Conservation (phyloP, 2,797 vertebrate species). For the Onychomys leucogaster region DNA sequence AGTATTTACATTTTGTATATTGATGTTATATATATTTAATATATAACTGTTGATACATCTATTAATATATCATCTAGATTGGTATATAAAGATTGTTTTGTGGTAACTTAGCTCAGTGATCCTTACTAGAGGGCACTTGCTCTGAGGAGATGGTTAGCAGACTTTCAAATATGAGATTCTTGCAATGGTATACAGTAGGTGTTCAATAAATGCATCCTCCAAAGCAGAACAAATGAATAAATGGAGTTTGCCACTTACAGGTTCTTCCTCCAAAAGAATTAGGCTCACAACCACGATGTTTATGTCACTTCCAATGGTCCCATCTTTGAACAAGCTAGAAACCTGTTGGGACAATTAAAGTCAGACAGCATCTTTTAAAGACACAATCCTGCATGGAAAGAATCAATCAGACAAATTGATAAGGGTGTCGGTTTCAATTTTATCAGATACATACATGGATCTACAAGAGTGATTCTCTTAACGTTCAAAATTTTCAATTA, state of each 20-base stretch:
- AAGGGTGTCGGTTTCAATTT: neutral
- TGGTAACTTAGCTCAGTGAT: neutral
- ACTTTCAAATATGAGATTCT: neutral
- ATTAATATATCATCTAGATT: neutral
- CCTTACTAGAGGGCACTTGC: neutral
- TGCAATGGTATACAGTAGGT: neutral
- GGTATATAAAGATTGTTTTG: neutral
- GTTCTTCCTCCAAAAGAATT: slow-evolving; percentile 96
- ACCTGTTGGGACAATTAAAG: slow-evolving; percentile 88
- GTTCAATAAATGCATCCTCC: neutral
- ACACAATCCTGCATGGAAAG: too few relatives aligned
- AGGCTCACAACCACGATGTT: slow-evolving; percentile 97
- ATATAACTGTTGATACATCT: neutral
- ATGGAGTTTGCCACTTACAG: slow-evolving; percentile 89
- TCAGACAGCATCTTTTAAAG: neutral
- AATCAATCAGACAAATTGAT: neutral
- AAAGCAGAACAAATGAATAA: neutral
- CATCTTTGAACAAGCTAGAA: slow-evolving; percentile 98
- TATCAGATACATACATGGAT: neutral
- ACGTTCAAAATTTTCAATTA: neutral
- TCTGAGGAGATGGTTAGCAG: neutral
- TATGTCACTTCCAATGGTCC: slow-evolving; percentile 97
- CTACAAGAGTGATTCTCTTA: neutral
- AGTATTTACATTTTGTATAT: neutral
- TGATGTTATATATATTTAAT: neutral